Conservation (phyloP, 2,113 vertebrate species). For the Cryptoleucopteryx plumbea region DNA sequence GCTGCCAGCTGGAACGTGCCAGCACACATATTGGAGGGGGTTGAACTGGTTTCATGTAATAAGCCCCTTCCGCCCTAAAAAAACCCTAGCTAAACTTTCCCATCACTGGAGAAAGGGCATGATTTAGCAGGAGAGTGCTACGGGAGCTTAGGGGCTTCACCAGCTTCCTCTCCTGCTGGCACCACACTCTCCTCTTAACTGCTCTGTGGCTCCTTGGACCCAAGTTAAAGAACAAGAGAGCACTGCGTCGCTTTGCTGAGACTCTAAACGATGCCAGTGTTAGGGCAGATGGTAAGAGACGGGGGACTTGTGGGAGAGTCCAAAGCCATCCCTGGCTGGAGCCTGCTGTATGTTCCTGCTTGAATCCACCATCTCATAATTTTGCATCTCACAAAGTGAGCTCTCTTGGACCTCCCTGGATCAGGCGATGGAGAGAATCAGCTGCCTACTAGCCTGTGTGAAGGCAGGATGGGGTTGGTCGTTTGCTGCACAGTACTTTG, state of each 20-base stretch:
- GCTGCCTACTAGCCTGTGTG: not conserved
- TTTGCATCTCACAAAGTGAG: not conserved
- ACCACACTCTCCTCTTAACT: too few relatives aligned
- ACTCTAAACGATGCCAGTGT: fast-evolving
- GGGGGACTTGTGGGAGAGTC: not conserved
- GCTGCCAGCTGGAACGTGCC: not conserved
- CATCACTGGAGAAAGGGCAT: not conserved
- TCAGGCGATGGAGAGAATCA: not conserved
- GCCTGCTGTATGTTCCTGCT: not conserved
- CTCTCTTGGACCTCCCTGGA: not conserved
- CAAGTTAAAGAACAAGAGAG: too few relatives aligned
- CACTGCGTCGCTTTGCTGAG: not conserved
- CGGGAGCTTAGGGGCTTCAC: not conserved
- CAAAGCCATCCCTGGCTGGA: not conserved
- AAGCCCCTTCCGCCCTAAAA: not conserved
- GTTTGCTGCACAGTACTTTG: not conserved
- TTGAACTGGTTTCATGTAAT: not conserved
- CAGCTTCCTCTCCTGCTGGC: not conserved
- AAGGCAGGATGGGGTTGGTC: not conserved
- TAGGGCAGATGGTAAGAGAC: not conserved
- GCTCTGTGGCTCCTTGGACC: not conserved
- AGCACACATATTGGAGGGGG: not conserved
- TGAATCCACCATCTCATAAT: not conserved
- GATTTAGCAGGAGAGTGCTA: not conserved
- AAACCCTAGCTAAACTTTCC: not conserved